Percentiles rank a stretch among this genome's conserved stretches.
Evolutionary conservation across 2,888 invertebrate species (phyloP).

Genomic region (Plutella xylostella): DNA sequence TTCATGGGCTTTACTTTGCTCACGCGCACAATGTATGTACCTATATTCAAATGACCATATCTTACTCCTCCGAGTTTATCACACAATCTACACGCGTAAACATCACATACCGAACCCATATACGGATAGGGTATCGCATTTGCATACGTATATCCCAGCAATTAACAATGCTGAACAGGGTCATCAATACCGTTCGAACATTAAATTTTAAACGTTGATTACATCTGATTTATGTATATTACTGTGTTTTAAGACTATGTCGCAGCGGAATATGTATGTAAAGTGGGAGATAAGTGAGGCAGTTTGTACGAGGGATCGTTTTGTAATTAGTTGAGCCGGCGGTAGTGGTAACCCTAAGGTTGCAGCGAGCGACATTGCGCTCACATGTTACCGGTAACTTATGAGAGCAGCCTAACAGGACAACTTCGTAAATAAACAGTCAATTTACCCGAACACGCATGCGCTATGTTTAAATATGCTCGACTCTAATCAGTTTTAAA

Average conservation of each 20-base stretch:
- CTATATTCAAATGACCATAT: slow-evolving; percentile 1
- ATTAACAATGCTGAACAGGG: neutral
- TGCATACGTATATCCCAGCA: slow-evolving; percentile 5
- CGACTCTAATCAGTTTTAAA: slow-evolving; percentile 20
- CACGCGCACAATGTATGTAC: neutral
- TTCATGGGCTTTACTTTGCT: slow-evolving; percentile 1
- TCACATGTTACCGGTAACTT: slow-evolving; percentile 28
- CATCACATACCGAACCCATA: slow-evolving; percentile 18
- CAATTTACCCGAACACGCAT: slow-evolving; percentile 26
- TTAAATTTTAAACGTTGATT: no score
- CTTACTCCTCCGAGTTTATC: slow-evolving; percentile 19
- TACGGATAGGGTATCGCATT: neutral
- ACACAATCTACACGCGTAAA: slow-evolving; percentile 29
- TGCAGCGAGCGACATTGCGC: slow-evolving; percentile 6
- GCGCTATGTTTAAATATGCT: slow-evolving; percentile 26
- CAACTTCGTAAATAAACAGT: slow-evolving; percentile 26
- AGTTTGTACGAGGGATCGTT: neutral
- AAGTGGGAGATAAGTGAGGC: neutral
- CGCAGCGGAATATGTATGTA: neutral
- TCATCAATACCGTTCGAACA: no score
- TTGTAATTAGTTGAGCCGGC: neutral
- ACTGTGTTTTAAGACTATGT: neutral
- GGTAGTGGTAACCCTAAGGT: neutral
- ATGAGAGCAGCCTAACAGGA: slow-evolving; percentile 21
- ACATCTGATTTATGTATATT: no score